A percentile compares a stretch with the other conserved stretches of the same genome.
phyloP scores from a whole-genome alignment of 2,113 vertebrate species.

The Coptodon bakossiorum region DNA sequence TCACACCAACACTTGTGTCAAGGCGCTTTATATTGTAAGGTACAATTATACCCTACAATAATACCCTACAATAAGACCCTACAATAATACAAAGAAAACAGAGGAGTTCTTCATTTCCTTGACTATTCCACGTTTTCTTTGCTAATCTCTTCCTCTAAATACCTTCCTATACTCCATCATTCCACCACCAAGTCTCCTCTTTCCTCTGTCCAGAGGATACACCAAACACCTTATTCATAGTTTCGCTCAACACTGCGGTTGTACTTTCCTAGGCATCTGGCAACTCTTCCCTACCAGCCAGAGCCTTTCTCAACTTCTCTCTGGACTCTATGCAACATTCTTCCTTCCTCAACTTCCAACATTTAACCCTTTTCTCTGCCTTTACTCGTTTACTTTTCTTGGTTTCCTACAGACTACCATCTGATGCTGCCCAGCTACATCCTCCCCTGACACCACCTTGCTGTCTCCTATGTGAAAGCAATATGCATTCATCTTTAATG shows the following conservation, averaged over 20 bases:
- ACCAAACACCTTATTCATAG: neutral
- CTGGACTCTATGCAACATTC: neutral
- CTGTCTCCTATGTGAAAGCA: neutral
- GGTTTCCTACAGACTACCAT: neutral
- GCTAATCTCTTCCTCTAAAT: neutral
- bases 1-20: neutral
- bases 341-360: neutral
- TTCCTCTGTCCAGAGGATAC: neutral
- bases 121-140: neutral
- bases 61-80: neutral
- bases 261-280: neutral
- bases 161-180: neutral
- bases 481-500: neutral
- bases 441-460: neutral
- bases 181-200: neutral
- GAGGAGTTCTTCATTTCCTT: neutral
- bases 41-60: neutral
- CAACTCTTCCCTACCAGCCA: neutral
- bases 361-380: neutral
- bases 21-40: neutral
- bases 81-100: neutral
- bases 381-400: neutral
- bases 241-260: accelerated
- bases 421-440: neutral
- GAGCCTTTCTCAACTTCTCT: neutral